These are phyloP conservation scores for Myiozetetes cayanensis DNA, from an alignment of 2,113 vertebrate genomes.

Conservation along the genomic window DNA sequence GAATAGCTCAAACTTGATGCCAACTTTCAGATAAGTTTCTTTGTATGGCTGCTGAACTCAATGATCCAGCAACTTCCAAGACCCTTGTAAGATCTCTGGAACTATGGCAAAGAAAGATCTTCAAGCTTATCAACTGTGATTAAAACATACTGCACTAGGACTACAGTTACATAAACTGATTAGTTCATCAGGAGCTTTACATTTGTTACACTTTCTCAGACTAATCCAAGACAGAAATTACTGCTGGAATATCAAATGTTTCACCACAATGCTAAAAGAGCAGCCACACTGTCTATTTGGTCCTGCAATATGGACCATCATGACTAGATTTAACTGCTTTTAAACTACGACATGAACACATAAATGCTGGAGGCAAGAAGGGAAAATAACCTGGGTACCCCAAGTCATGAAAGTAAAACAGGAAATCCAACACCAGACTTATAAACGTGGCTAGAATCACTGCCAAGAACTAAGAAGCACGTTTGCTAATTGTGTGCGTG, in stretches of 20 bases:
- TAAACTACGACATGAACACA: not conserved
- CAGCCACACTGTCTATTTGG: not conserved
- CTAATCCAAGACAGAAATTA: not conserved
- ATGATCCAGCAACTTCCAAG: not conserved
- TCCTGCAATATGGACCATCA: not conserved
- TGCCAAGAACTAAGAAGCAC: not conserved
- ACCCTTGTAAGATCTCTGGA: not conserved
- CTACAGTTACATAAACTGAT: not conserved
- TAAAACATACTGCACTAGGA: not conserved
- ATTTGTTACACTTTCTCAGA: not conserved
- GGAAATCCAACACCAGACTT: not conserved
- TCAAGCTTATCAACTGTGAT: not conserved
- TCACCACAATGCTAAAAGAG: not conserved
- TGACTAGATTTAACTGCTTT: not conserved
- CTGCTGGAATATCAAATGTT: not conserved
- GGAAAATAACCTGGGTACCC: not conserved
- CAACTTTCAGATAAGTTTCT: not conserved
- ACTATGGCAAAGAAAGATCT: not conserved
- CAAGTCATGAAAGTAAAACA: not conserved
- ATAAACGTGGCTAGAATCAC: not conserved
- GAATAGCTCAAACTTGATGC: not conserved
- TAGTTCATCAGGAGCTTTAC: not conserved
- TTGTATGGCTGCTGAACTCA: not conserved
- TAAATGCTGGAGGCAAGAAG: not conserved
- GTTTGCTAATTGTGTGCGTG: not conserved